phyloP scores from a whole-genome alignment of 2,113 vertebrate genomes.

The Opisthocomus hoazin region DNA sequence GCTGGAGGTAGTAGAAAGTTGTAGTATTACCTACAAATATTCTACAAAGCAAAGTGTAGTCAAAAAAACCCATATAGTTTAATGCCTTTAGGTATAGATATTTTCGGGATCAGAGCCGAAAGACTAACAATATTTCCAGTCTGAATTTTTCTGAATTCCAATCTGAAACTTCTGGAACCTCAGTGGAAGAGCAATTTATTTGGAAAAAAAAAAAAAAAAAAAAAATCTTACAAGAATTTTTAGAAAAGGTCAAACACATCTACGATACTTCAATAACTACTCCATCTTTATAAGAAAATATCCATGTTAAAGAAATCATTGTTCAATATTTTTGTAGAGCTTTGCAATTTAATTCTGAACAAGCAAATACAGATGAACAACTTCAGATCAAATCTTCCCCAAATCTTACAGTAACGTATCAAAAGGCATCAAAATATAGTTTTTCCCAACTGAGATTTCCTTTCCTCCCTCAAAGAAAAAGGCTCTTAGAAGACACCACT shows the following conservation, averaged over 20 bases:
- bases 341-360: background rate
- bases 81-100: background rate
- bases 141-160: background rate
- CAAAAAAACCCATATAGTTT: background rate
- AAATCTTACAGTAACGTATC: background rate
- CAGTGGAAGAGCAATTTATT: background rate
- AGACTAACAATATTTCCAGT: background rate
- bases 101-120: background rate
- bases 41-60: background rate
- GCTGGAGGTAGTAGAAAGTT: background rate
- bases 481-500: background rate
- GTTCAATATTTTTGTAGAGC: background rate
- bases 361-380: background rate
- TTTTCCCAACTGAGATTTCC: background rate
- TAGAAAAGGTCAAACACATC: background rate
- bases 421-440: background rate
- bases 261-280: background rate
- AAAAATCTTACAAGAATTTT: background rate
- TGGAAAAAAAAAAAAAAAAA: background rate
- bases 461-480: background rate
- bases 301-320: background rate
- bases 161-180: background rate
- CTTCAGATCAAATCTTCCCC: background rate
- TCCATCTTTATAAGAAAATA: background rate
- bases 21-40: background rate